These are phyloP conservation scores for Hexactinellida sp. DNA, from an alignment of 37 sponge, comb jelly and placozoan species.

Conservation along the genomic window DNA sequence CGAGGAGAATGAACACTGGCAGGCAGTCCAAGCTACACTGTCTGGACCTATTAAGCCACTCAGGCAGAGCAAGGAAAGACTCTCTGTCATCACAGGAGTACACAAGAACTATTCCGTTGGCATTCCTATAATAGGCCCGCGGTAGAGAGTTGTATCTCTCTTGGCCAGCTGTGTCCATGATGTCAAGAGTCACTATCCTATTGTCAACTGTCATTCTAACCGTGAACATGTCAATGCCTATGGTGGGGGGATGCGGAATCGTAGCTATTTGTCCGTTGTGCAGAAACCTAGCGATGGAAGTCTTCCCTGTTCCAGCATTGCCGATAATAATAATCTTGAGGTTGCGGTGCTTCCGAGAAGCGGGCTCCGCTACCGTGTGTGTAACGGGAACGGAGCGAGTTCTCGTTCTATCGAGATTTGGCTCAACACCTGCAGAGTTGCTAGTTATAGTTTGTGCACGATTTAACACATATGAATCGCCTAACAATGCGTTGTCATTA, in stretches of 20 bases:
- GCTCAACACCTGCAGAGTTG: background rate
- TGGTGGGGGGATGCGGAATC: background rate
- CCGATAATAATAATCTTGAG: slow-evolving; percentile 6
- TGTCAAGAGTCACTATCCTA: background rate
- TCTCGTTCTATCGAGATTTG: background rate
- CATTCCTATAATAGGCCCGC: background rate
- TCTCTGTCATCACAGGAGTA: background rate
- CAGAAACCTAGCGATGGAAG: background rate
- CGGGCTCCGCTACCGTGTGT: background rate
- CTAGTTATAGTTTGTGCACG: background rate
- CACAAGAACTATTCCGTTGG: background rate
- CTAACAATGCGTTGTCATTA: background rate
- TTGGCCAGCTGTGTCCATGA: slow-evolving; percentile 9
- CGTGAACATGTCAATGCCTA: background rate
- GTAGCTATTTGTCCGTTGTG: background rate
- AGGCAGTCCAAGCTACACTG: background rate
- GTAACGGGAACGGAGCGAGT: background rate
- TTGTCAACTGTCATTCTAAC: background rate
- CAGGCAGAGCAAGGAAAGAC: background rate
- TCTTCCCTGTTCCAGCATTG: background rate
- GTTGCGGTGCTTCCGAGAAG: background rate
- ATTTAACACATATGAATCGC: background rate
- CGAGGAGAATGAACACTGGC: background rate
- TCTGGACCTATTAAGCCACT: background rate
- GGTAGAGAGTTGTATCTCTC: background rate